Evolutionary conservation across 2,797 vertebrate species (phyloP), one percentile per base, ranked within the genome.

Genomic region (Coranthus polyacanthus): DNA sequence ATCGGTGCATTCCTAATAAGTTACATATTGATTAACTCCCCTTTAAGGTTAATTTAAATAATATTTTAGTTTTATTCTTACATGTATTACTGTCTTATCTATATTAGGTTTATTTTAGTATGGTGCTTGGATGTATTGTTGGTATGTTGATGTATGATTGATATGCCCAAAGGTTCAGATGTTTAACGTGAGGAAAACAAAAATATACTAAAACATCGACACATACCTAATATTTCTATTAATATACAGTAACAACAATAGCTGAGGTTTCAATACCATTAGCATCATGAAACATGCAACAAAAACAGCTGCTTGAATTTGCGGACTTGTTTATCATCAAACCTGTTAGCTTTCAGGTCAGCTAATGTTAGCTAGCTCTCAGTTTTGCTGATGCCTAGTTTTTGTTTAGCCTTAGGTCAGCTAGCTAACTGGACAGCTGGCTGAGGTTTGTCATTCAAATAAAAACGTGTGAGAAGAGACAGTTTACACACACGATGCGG

Each of bases 331-430:
- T n/a, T 34, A 1, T 29, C 4, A 2, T 20, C 36, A 15, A 6
- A 49, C 1, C 21, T 12, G 12, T 43, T 26, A 12, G 18, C 22
- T 32, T 0, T n/a, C 4, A 2, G 18, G 2, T 9, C 12, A 7
- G 59, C 77, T 47, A 55, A 37, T 5, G 22, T 18, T 34, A 24
- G 46, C 64, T 57, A 60, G 32, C 64, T 50, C 16, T 17, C 16
- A 50, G 2, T 62, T 72, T 47, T 37, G 56, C 68, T 70, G 26
- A 66, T 46, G 16, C 39, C 68, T 24, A 20, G 18, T 68, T 76
- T 55, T 22, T 15, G 41, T 46, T 41, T 22, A 50, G 56, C 63
- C 34, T 1, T 1, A 16, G 2, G 8, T 64, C 29, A 47, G 7
- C 29, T 22, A 57, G 54, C 57, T 12, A 13, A 24, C 13, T 29